Percentiles rank a stretch among this genome's conserved stretches.
These are phyloP conservation scores for Phoeniculus purpureus DNA, from an alignment of 2,797 vertebrate genomes.

Conservation along the genomic window DNA sequence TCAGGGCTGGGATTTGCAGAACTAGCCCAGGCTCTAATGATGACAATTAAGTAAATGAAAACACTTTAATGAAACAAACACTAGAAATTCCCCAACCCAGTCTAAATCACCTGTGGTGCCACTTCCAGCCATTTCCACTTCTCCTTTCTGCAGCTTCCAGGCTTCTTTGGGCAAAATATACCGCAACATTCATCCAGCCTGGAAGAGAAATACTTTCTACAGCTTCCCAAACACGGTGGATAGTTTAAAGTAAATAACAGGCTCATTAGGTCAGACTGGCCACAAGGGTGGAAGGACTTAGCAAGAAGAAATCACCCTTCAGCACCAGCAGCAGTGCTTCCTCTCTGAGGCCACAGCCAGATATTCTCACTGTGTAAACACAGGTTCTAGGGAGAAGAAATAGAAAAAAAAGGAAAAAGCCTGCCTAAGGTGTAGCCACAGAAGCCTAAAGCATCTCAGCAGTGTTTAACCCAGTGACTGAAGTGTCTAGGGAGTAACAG, in stretches of 20 bases:
- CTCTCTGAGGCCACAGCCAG: neutral
- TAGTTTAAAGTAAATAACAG: neutral
- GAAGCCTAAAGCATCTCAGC: neutral
- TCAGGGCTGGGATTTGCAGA: neutral
- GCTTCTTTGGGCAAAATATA: neutral
- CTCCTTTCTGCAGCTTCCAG: neutral
- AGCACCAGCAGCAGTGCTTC: neutral
- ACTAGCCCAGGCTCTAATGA: neutral
- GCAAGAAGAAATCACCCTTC: neutral
- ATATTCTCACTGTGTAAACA: neutral
- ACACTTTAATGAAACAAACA: neutral
- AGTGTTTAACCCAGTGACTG: neutral
- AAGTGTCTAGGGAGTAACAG: neutral
- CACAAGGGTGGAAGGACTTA: neutral
- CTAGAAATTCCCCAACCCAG: neutral
- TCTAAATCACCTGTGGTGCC: neutral
- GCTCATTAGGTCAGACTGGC: neutral
- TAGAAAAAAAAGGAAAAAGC: neutral
- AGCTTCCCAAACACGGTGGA: neutral
- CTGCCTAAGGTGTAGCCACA: neutral
- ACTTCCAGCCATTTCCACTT: neutral
- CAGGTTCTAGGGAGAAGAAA: neutral
- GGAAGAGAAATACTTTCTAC: neutral
- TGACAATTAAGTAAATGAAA: neutral
- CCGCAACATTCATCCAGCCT: neutral